phyloP scores from a whole-genome alignment of 2,797 vertebrate species.

The Cynodonichthys magdalenae region DNA sequence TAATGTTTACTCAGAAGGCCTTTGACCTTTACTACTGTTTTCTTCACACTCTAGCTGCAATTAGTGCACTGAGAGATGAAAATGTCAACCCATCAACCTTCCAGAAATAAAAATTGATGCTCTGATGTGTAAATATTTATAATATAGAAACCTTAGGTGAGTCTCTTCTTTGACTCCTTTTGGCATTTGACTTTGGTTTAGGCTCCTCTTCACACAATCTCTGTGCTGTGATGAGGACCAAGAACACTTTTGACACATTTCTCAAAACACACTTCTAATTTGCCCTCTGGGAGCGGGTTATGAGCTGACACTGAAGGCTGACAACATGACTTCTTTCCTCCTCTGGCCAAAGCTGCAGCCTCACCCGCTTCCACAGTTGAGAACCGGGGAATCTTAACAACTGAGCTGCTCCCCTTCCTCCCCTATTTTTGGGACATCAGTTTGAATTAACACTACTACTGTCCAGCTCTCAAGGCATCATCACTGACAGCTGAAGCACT shows the following conservation, averaged over 20 bases:
- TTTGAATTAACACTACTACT: slow-evolving; percentile 71
- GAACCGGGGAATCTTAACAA: slow-evolving; percentile 65
- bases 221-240: slow-evolving; percentile 77
- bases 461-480: slow-evolving; percentile 63
- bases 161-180: slow-evolving; percentile 46
- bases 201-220: slow-evolving; percentile 55
- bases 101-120: slow-evolving; percentile 30
- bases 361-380: slow-evolving; percentile 61
- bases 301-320: slow-evolving; percentile 80
- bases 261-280: slow-evolving; percentile 79
- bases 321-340: slow-evolving; percentile 80
- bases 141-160: slow-evolving; percentile 67
- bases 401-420: slow-evolving; percentile 46
- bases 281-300: slow-evolving; percentile 69
- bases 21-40: slow-evolving; percentile 27
- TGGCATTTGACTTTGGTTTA: slow-evolving; percentile 73
- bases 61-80: slow-evolving; percentile 3
- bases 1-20: slow-evolving; percentile 13
- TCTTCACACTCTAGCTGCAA: not conserved
- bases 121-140: slow-evolving; percentile 44
- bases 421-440: slow-evolving; percentile 74
- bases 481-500: slow-evolving; percentile 71
- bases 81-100: slow-evolving; percentile 5
- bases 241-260: slow-evolving; percentile 84
- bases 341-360: slow-evolving; percentile 73